These are phyloP conservation scores for Rhegmatorhina hoffmannsi DNA, from an alignment of 2,113 vertebrate species.

Conservation along the genomic window DNA sequence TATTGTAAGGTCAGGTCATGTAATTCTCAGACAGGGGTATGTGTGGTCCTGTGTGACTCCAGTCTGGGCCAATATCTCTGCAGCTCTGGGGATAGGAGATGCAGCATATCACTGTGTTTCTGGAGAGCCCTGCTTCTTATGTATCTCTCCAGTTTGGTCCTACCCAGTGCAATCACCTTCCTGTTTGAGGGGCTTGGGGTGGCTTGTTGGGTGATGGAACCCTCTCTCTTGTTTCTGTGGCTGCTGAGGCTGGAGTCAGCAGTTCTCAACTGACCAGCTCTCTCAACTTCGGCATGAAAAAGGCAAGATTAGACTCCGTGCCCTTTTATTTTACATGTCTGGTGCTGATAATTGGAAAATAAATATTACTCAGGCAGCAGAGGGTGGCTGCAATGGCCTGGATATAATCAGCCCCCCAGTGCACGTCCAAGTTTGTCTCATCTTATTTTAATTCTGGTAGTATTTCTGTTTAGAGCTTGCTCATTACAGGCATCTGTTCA, in stretches of 20 bases:
- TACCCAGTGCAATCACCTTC: no score
- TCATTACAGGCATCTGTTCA: constrained; percentile 72
- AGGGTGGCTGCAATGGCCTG: not conserved
- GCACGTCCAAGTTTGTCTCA: constrained; percentile 52
- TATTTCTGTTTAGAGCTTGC: constrained; percentile 69
- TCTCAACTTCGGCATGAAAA: not conserved
- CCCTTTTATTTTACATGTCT: constrained; percentile 26
- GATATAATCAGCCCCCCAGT: constrained; percentile 29
- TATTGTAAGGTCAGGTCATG: not conserved
- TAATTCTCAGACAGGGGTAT: not conserved
- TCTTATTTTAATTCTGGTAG: constrained; percentile 68
- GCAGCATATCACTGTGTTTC: not conserved
- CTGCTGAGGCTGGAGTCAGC: not conserved
- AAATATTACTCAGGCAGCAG: not conserved
- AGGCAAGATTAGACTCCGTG: not conserved
- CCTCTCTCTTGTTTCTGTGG: not conserved
- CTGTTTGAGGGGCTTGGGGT: not conserved
- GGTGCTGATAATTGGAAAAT: constrained; percentile 30
- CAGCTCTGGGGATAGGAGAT: not conserved
- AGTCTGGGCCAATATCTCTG: not conserved
- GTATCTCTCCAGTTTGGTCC: not conserved
- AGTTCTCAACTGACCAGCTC: not conserved
- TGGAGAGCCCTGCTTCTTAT: not conserved
- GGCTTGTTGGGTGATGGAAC: not conserved
- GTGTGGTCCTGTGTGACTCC: not conserved